These are phyloP conservation scores for Pitta sordida DNA, from an alignment of 2,113 vertebrate species.

Conservation along the genomic window DNA sequence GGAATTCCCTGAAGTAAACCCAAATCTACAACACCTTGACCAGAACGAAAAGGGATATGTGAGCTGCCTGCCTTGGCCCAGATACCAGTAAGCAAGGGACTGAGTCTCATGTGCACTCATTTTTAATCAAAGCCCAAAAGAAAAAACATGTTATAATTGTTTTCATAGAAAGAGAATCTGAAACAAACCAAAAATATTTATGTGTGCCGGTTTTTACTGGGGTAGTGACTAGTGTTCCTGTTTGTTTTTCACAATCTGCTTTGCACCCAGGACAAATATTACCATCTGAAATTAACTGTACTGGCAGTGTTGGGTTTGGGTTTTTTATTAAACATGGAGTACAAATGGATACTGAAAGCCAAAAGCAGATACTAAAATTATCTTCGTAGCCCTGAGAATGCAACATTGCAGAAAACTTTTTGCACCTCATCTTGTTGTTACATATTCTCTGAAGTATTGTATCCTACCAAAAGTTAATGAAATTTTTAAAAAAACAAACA, in stretches of 20 bases:
- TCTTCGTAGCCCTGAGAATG: not conserved
- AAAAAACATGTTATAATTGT: not conserved
- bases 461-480: not conserved
- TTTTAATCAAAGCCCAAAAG: not conserved
- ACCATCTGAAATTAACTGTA: not conserved
- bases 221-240: not conserved
- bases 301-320: rapidly evolving
- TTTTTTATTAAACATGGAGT: not conserved
- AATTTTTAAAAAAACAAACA: not conserved
- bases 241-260: not conserved
- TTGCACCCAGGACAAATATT: not conserved
- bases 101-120: not conserved
- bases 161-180: not conserved
- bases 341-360: not conserved
- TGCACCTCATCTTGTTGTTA: not conserved
- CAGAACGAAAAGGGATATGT: not conserved
- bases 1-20: not conserved
- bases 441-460: not conserved
- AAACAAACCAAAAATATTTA: not conserved
- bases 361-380: not conserved
- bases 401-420: not conserved
- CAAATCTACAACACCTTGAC: not conserved
- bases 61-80: not conserved
- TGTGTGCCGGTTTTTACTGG: not conserved
- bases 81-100: not conserved